Evolutionary conservation across 2,888 invertebrate genomes (phyloP).

Genomic region (Cabera pusaria): DNA sequence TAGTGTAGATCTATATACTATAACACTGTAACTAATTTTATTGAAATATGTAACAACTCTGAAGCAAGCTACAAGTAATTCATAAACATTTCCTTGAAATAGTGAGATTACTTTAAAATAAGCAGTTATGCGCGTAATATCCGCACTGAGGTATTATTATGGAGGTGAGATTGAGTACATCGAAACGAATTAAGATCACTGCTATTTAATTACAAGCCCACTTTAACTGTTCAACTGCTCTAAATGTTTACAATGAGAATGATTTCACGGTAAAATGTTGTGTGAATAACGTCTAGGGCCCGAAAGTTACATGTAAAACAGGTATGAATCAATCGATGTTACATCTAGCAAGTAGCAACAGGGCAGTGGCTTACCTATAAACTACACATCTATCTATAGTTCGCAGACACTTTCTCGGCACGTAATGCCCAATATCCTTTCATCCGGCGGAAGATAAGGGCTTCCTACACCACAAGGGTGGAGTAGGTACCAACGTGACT

Average conservation of each 20-base stretch:
- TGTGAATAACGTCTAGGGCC: constrained; percentile 1
- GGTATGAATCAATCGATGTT: constrained; percentile 63
- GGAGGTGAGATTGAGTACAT: constrained; percentile 3
- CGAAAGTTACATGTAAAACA: constrained; percentile 35
- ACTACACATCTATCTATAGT: constrained; percentile 35
- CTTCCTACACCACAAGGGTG: constrained; percentile 24
- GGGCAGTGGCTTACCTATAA: constrained; percentile 54
- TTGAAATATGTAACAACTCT: too few relatives aligned
- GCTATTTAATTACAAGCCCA: not conserved
- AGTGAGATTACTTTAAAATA: constrained; percentile 1
- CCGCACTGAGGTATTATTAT: constrained; percentile 10
- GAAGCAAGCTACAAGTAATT: too few relatives aligned
- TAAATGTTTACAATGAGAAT: not conserved
- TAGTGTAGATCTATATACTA: too few relatives aligned
- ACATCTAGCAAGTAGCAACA: constrained; percentile 70
- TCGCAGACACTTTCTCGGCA: constrained; percentile 37
- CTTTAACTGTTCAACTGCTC: not conserved
- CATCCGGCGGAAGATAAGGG: constrained; percentile 27
- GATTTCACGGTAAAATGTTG: not conserved
- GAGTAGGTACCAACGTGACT: constrained; percentile 42
- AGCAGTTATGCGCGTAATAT: constrained; percentile 7
- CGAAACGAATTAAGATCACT: too few relatives aligned
- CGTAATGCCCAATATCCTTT: constrained; percentile 41
- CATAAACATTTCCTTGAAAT: too few relatives aligned
- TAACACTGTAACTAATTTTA: too few relatives aligned